A percentile compares a stretch with the other conserved stretches of the same genome.
phyloP scores from a whole-genome alignment of 2,888 invertebrate genomes.

The Drosophila meridionalis region DNA sequence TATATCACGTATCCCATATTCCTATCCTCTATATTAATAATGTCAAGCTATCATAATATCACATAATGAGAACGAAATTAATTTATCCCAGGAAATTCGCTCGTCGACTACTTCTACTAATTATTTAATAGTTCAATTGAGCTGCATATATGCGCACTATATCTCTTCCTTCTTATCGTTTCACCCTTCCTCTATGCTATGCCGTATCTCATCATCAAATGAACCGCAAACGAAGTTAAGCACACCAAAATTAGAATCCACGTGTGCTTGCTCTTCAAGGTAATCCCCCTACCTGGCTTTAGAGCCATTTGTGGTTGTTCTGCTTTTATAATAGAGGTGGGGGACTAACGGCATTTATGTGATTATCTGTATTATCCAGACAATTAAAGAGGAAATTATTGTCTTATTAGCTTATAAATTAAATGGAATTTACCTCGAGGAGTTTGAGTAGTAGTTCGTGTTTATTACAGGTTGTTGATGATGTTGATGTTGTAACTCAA shows the following conservation, averaged over 20 bases:
- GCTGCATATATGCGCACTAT: background rate
- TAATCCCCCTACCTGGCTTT: slow-evolving; percentile 16
- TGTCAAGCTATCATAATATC: background rate
- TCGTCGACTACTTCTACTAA: background rate
- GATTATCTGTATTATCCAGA: slow-evolving; percentile 58
- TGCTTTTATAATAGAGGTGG: slow-evolving; percentile 1
- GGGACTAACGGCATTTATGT: slow-evolving; percentile 25
- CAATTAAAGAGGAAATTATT: slow-evolving; percentile 57
- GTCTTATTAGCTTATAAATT: slow-evolving; percentile 54
- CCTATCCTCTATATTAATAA: background rate
- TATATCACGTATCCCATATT: background rate
- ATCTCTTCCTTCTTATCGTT: background rate
- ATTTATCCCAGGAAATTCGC: background rate
- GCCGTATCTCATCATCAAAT: slow-evolving; percentile 46
- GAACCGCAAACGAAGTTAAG: slow-evolving; percentile 53
- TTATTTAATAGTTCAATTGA: slow-evolving; percentile 2
- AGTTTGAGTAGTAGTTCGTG: slow-evolving; percentile 1
- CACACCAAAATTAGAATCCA: slow-evolving; percentile 41
- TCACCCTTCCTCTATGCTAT: background rate
- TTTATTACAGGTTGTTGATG: slow-evolving; percentile 4
- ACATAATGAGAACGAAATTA: background rate
- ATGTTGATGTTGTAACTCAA: slow-evolving; percentile 19
- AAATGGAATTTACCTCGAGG: slow-evolving; percentile 56
- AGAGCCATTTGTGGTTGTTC: slow-evolving; percentile 37
- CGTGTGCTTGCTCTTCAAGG: slow-evolving; percentile 27